These are phyloP conservation scores for Diarsia mendica DNA, from an alignment of 2,888 invertebrate species.

Conservation along the genomic window DNA sequence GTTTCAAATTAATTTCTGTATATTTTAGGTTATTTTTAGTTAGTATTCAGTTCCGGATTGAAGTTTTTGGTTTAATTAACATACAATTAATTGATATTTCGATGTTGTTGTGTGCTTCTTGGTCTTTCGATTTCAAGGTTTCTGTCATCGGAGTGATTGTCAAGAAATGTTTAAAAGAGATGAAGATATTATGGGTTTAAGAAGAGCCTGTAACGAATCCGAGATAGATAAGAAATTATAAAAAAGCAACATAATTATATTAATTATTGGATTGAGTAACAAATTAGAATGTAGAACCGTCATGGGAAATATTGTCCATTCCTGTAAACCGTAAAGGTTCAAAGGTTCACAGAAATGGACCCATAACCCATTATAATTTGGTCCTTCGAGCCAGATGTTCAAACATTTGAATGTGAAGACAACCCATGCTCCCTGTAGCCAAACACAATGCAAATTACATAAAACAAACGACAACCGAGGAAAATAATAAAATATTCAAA, in stretches of 20 bases:
- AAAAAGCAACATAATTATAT: no score
- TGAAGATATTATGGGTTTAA: no score
- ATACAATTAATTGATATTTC: neutral
- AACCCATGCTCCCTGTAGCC: neutral
- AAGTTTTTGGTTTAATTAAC: neutral
- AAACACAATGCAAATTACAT: conserved; percentile 1
- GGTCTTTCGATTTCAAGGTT: neutral
- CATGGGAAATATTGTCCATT: neutral
- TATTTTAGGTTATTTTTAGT: conserved; percentile 26
- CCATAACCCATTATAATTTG: conserved; percentile 9
- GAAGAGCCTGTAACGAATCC: no score
- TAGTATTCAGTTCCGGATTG: neutral
- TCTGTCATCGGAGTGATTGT: neutral
- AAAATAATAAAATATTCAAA: neutral
- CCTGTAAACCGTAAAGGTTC: neutral
- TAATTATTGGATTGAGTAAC: neutral
- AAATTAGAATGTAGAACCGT: conserved; percentile 14
- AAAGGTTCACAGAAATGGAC: neutral
- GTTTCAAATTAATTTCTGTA: conserved; percentile 36
- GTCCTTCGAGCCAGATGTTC: conserved; percentile 19
- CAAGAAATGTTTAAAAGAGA: neutral
- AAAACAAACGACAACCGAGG: conserved; percentile 11
- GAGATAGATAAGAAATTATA: no score
- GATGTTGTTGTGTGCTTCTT: neutral
- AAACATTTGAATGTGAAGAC: conserved; percentile 16